A percentile compares a stretch with the other conserved stretches of the same genome.
Evolutionary conservation across 2,113 vertebrate species (phyloP).

Genomic region (Proteles cristata): DNA sequence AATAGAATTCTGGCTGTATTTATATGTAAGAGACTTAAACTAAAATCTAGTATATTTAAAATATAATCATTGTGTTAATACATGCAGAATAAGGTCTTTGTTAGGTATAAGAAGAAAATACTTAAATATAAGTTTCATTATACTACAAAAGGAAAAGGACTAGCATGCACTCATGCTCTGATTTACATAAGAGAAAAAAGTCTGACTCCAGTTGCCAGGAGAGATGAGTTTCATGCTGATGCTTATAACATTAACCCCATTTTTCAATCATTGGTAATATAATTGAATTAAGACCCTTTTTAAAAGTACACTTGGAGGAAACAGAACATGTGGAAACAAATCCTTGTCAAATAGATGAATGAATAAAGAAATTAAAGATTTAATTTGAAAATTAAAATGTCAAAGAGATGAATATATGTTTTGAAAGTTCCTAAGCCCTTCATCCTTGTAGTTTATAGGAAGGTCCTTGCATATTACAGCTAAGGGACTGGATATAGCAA

Average conservation of each 20-base stretch:
- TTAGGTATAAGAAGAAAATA: not conserved
- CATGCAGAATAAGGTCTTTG: not conserved
- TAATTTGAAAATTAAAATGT: conserved; percentile 18
- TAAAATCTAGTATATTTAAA: conserved; percentile 1
- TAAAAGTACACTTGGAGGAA: not conserved
- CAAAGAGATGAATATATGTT: not conserved
- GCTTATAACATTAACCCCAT: not conserved
- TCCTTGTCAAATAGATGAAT: not conserved
- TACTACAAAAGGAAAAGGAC: not conserved
- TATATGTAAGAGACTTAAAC: not conserved
- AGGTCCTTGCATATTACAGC: not conserved
- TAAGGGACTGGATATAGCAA: not conserved
- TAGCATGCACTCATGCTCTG: not conserved
- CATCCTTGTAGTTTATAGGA: not conserved
- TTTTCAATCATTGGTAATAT: not conserved
- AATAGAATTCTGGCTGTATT: not conserved
- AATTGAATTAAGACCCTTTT: not conserved
- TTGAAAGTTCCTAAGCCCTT: not conserved
- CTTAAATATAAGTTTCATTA: not conserved
- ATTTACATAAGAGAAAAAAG: not conserved
- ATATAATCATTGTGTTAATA: not conserved
- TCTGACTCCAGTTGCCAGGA: not conserved
- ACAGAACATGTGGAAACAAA: not conserved
- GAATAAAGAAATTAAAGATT: not conserved
- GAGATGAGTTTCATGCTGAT: not conserved